phyloP scores from a whole-genome alignment of 2,797 vertebrate species.

The Spondyliosoma cantharus region DNA sequence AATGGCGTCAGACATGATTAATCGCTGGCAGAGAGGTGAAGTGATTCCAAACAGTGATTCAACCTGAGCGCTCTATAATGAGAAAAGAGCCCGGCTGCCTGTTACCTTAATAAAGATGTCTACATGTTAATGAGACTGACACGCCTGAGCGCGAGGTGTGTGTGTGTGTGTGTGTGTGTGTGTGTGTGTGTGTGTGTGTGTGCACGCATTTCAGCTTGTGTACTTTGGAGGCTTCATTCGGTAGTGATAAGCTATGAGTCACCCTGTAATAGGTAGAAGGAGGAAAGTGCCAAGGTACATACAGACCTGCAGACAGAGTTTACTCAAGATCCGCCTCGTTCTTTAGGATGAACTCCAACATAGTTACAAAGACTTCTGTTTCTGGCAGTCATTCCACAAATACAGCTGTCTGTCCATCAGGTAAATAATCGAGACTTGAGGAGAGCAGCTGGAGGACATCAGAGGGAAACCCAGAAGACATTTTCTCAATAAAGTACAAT shows the following conservation, averaged over 20 bases:
- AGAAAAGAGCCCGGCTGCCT: constrained; percentile 24
- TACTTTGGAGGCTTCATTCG: constrained; percentile 28
- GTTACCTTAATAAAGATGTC: constrained; percentile 50
- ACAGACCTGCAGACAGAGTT: constrained; percentile 37
- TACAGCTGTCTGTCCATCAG: background rate
- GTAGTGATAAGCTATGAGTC: constrained; percentile 61
- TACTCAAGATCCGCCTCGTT: constrained; percentile 17
- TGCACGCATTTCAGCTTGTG: constrained; percentile 4
- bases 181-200: constrained; percentile 14
- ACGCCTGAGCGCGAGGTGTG: constrained; percentile 23
- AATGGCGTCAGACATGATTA: constrained; percentile 52
- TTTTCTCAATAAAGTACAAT: too few species aligned
- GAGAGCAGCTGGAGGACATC: too few species aligned
- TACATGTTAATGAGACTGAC: constrained; percentile 52
- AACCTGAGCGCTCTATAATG: constrained; percentile 44
- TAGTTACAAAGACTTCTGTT: background rate
- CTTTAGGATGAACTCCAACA: constrained; percentile 23
- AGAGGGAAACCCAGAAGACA: too few species aligned
- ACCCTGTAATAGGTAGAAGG: constrained; percentile 32
- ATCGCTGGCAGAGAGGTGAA: constrained; percentile 47
- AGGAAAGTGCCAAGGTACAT: constrained; percentile 33
- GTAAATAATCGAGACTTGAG: too few species aligned
- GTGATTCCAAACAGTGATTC: constrained; percentile 42
- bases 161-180: constrained; percentile 8
- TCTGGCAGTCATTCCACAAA: constrained; percentile 23